Base-by-base conservation (phyloP, 1,140 invertebrate species). In the Sweltsa coloradensis region DNA sequence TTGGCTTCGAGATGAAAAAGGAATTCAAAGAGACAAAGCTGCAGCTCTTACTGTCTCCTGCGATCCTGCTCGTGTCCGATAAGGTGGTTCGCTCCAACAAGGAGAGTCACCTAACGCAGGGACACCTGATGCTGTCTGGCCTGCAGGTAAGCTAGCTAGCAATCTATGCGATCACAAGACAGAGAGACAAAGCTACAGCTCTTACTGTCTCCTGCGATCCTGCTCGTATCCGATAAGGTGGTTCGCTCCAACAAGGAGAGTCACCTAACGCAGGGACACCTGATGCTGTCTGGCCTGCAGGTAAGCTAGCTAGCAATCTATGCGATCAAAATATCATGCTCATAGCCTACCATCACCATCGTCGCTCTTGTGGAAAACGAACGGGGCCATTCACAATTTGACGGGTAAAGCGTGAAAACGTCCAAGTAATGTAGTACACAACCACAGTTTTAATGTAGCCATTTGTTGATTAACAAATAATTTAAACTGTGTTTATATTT, bases 1-100 rank as follows among this genome's bases (percentile, higher is more conserved):
- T 97, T 55, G 89, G 87, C 3, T 96, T 97, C 69, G 94, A 97
- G 73, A 90, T 98, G 87, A 86, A 92, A 55, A 97, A 97, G 62
- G 75, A 78, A 6, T 97, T 85, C 60, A 76, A 76, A 50, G 90
- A 96, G 64, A 97, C 91, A 0, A 83, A 85, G 53, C 69, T 98
- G 0, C 94, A 97, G 59, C 65, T 98, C 0, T 64, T 97, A 0
- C 65, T 97, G 0, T 95, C 90, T 50, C 94, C 94, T 0, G 80
- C 89, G 1, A 82, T 91, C 52, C 66, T 93, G 45, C 70, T 89
- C n/a, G 75, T 83, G 1, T 73, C 79, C 1, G 87, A 89, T 57
- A 81, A 75, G 51, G 62, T 84, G 3, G 65, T 71, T 13, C 69
- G 87, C 47, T 67, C 76, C 1, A 69, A 65, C 19, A 77, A 76